A percentile compares a stretch with the other conserved stretches of the same genome.
Conservation (phyloP, 2,113 vertebrate genomes). For the Podilymbus podiceps region DNA sequence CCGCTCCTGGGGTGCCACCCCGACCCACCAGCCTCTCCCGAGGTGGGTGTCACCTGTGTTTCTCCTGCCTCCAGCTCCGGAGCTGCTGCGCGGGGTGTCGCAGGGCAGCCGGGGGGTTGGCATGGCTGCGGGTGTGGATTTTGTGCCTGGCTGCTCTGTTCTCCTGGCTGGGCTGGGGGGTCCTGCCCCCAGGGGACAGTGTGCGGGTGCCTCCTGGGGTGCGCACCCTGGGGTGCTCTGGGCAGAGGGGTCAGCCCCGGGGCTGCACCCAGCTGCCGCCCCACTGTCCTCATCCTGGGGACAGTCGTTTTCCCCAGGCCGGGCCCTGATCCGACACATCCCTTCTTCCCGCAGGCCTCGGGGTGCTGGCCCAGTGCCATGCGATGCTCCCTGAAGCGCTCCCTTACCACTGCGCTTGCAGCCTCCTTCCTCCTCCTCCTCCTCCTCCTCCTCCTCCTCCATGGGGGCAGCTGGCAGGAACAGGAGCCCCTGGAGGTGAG, state of each 20-base stretch:
- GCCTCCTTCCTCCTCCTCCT: neutral
- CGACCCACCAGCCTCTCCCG: rapidly evolving
- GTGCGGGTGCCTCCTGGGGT: neutral
- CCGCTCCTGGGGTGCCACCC: neutral
- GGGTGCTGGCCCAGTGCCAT: neutral
- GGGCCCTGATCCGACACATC: neutral
- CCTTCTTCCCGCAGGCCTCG: neutral
- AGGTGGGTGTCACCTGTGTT: neutral
- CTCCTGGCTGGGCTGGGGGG: neutral
- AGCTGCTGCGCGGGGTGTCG: neutral
- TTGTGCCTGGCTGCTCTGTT: neutral
- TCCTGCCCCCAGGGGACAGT: neutral
- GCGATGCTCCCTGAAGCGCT: constrained; percentile 46
- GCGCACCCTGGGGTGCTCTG: neutral
- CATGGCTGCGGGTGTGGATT: neutral
- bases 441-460: neutral
- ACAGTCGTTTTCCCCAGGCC: neutral
- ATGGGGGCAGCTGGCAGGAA: neutral
- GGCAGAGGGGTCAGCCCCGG: neutral
- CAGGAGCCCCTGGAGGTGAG: constrained; percentile 28
- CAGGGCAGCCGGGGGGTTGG: rapidly evolving
- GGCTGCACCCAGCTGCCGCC: neutral
- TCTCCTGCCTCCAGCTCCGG: rapidly evolving
- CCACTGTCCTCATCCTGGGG: too few species aligned
- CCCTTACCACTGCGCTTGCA: neutral